phyloP scores from a whole-genome alignment of 2,797 vertebrate species.

The Ptychadena robeensis region DNA sequence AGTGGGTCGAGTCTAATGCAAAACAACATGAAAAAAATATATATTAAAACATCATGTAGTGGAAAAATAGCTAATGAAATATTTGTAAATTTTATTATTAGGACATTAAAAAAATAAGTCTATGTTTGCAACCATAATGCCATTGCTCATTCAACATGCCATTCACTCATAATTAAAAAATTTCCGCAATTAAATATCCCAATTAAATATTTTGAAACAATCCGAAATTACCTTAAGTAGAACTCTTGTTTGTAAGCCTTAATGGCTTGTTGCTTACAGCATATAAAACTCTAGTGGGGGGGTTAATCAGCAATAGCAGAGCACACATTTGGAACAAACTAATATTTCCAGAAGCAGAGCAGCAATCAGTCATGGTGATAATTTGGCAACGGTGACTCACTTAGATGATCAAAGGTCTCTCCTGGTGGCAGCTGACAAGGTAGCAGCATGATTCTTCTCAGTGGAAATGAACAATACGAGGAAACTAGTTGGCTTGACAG shows the following conservation, averaged over 20 bases:
- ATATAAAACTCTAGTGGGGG: background rate
- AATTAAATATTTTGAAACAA: background rate
- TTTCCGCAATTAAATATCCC: background rate
- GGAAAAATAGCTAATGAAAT: no score
- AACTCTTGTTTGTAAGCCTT: conserved; percentile 2
- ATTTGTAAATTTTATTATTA: no score
- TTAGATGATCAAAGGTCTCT: conserved; percentile 59
- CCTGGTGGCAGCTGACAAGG: conserved; percentile 45
- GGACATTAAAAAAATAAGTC: no score
- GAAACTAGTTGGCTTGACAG: conserved; percentile 42
- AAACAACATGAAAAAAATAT: no score
- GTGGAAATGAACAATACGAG: conserved; percentile 51
- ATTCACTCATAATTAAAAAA: background rate
- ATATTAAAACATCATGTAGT: no score
- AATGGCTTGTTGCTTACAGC: background rate
- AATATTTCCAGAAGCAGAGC: conserved; percentile 42
- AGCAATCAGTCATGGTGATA: conserved; percentile 48
- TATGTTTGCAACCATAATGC: no score
- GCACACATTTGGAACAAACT: conserved; percentile 41
- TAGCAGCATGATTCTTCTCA: conserved; percentile 29
- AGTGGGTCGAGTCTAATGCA: no score
- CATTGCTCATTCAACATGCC: no score
- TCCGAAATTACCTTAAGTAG: background rate
- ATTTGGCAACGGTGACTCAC: conserved; percentile 47
- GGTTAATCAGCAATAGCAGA: conserved; percentile 33